Base-by-base conservation (phyloP, 2,888 invertebrate species). In the Pammene fasciana region DNA sequence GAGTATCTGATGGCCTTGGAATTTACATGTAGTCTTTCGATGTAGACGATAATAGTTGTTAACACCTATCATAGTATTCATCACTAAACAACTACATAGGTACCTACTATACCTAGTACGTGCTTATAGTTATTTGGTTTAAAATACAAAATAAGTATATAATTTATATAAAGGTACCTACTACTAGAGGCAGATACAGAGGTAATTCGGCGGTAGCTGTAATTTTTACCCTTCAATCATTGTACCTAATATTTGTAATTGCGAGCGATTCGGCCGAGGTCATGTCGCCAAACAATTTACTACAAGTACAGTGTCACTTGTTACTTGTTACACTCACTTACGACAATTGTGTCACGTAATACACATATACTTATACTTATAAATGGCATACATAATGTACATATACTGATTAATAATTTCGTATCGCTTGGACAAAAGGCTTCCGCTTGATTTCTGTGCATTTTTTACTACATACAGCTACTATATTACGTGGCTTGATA, bases 251-350 rank as follows among this genome's bases (percentile, higher is more conserved):
- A n/a, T n/a, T n/a, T n/a, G 50, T 59, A 36, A 59, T 52, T 57
- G 36, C 46, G 7, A 10, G 38, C 52, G 46, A 41, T 34, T 52
- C 45, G 45, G 41, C 8, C 65, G 65, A 65, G 65, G 65, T 46
- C 65, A 60, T 65, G 65, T 45, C 59, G 46, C 46, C 38, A 41
- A 65, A 72, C 65, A 71, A 73, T 72, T 62, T 74, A 72, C 71
- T 72, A 60, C 68, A 66, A 70, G 71, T 72, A 71, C 65, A 68
- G 71, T 60, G 48, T 52, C 70, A 64, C 71, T 67, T 67, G 60
- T 26, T 54, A 64, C 71, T 67, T 67, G 60, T 26, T 54, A 68
- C 65, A 70, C 66, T 60, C 59, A 38, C 50, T 70, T 43, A 56
- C 14, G 43, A 56, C 26, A 16, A 60, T 64, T 56, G 59, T 64